A percentile compares a stretch with the other conserved stretches of the same genome.
Conservation (phyloP, 2,888 invertebrate species). For the Heliothis peltigera region DNA sequence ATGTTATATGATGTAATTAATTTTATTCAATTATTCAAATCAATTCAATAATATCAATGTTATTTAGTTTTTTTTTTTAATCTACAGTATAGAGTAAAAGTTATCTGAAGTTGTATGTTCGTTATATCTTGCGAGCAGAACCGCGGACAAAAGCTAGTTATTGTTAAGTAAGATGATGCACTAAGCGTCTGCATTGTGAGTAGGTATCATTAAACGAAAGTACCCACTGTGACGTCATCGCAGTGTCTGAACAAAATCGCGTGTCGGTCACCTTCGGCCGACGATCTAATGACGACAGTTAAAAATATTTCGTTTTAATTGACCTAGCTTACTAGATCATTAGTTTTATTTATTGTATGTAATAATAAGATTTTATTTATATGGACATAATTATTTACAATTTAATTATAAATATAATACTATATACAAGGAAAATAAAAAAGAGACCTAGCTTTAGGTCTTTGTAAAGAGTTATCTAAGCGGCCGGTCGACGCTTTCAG, state of each 20-base stretch:
- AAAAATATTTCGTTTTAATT: not conserved
- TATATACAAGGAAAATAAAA: too few species aligned
- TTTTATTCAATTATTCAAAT: not conserved
- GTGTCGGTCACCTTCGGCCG: conserved; percentile 7
- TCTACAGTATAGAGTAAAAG: too few species aligned
- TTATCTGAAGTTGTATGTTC: not conserved
- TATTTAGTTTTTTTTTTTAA: too few species aligned
- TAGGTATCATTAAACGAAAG: conserved; percentile 37
- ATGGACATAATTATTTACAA: too few species aligned
- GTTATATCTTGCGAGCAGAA: not conserved
- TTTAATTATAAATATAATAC: too few species aligned
- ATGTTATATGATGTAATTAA: not conserved
- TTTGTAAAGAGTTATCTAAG: too few species aligned
- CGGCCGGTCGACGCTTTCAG: too few species aligned
- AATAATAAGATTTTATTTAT: too few species aligned
- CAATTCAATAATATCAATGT: too few species aligned
- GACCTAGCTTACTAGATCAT: too few species aligned
- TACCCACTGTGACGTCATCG: conserved; percentile 38
- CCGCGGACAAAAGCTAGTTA: conserved; percentile 23
- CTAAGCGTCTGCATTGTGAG: conserved; percentile 40
- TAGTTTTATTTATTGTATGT: too few species aligned
- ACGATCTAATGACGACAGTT: not conserved
- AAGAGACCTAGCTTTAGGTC: too few species aligned
- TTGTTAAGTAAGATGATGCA: conserved; percentile 51
- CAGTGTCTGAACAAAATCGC: conserved; percentile 7